Evolutionary conservation across 1,140 invertebrate species (phyloP).

Genomic region (Stegodyphus dumicola): DNA sequence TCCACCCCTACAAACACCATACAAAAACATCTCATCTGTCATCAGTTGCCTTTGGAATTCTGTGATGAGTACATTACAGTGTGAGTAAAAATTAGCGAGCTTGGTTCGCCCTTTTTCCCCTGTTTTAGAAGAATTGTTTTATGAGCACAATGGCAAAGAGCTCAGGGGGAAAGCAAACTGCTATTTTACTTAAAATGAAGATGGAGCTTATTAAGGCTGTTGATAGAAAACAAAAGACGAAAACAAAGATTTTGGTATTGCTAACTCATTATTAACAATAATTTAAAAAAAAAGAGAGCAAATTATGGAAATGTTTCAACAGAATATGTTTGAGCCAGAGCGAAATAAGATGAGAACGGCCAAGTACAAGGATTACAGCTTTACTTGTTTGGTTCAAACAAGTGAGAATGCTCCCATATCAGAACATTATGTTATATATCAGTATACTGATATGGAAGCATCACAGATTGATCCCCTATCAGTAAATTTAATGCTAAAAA

Average conservation of each 20-base stretch:
- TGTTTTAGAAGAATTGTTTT: neutral
- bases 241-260: neutral
- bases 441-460: too few species aligned
- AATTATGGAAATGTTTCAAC: neutral
- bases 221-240: neutral
- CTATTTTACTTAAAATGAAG: slow-evolving; percentile 9
- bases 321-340: neutral
- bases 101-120: neutral
- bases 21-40: too few species aligned
- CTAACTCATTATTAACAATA: slow-evolving; percentile 3
- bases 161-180: neutral
- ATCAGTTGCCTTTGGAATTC: too few species aligned
- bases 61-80: too few species aligned
- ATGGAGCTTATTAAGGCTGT: neutral
- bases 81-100: too few species aligned
- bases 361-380: neutral
- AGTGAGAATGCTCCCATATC: slow-evolving; percentile 3
- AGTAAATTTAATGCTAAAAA: neutral
- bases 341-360: neutral
- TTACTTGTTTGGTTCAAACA: slow-evolving; percentile 12
- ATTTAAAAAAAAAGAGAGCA: neutral
- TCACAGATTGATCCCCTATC: neutral
- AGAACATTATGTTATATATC: too few species aligned
- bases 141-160: neutral
- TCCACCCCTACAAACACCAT: too few species aligned